Percentiles rank a stretch among this genome's conserved stretches.
phyloP scores from a whole-genome alignment of 2,888 invertebrate genomes.

The Scaptomyza reducta region DNA sequence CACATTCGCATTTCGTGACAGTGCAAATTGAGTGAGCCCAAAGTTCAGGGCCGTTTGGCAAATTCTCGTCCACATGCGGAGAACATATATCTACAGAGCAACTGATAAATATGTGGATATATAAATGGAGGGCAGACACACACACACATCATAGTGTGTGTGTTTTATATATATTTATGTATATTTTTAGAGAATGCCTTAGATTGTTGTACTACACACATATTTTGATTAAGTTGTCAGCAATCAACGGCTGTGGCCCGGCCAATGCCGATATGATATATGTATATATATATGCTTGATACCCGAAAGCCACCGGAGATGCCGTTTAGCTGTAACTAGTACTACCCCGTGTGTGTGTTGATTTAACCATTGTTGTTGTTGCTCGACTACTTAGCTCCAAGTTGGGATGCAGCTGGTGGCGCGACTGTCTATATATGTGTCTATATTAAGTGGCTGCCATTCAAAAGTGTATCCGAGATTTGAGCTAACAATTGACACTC shows the following conservation, averaged over 20 bases:
- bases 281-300: constrained; percentile 17
- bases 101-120: not conserved
- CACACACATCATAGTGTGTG: too few species aligned
- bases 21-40: constrained; percentile 72
- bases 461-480: constrained; percentile 54
- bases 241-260: constrained; percentile 52
- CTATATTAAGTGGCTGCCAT: constrained; percentile 53
- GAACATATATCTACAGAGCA: constrained; percentile 9
- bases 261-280: constrained; percentile 44
- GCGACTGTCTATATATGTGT: constrained; percentile 10
- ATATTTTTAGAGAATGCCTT: constrained; percentile 63
- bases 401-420: constrained; percentile 45
- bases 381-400: constrained; percentile 19
- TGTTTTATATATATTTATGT: not conserved
- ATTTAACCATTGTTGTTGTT: constrained; percentile 38
- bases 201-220: constrained; percentile 48
- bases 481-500: constrained; percentile 62
- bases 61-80: constrained; percentile 23
- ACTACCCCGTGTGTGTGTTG: constrained; percentile 8
- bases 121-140: constrained; percentile 13
- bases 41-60: constrained; percentile 66
- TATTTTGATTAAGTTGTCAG: constrained; percentile 76
- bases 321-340: constrained; percentile 65
- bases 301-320: constrained; percentile 50
- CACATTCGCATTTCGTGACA: constrained; percentile 66